Percentiles rank a stretch among this genome's conserved stretches.
These are phyloP conservation scores for Drosophila yooni DNA, from an alignment of 2,888 invertebrate species.

Conservation along the genomic window DNA sequence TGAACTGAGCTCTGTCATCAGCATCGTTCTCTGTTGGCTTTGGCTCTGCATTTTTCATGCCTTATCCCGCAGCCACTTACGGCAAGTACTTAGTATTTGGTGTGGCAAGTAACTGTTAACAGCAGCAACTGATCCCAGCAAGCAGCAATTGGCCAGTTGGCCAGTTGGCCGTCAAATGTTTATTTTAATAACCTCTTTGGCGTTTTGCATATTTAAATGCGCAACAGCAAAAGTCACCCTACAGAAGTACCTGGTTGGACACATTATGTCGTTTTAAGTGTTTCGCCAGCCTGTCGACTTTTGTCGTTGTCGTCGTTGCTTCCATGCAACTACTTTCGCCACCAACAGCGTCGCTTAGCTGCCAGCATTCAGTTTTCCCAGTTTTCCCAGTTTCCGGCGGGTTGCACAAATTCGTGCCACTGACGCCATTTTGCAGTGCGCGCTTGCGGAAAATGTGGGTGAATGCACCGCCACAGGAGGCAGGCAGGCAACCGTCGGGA, in stretches of 20 bases:
- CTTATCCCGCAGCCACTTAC: conserved; percentile 24
- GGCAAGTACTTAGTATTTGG: conserved; percentile 30
- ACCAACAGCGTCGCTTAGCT: conserved; percentile 11
- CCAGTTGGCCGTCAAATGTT: conserved; percentile 46
- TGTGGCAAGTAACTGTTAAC: conserved; percentile 72
- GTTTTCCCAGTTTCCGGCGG: conserved; percentile 14
- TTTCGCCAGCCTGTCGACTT: conserved; percentile 61
- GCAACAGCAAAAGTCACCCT: conserved; percentile 36
- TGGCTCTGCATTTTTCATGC: conserved; percentile 20
- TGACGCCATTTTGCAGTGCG: conserved; percentile 68
- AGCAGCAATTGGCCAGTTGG: conserved; percentile 23
- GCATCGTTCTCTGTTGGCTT: conserved; percentile 1
- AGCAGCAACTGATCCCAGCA: conserved; percentile 41
- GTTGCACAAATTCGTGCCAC: conserved; percentile 53
- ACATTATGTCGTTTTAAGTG: conserved; percentile 66
- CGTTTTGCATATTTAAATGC: conserved; percentile 51
- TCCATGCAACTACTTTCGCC: conserved; percentile 8
- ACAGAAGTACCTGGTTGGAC: conserved; percentile 23
- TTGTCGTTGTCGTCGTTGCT: conserved; percentile 48
- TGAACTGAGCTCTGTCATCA: background rate
- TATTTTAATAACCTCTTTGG: conserved; percentile 57
- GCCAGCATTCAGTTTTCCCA: conserved; percentile 14
- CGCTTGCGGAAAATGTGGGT: conserved; percentile 69
- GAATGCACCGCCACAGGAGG: conserved; percentile 66
- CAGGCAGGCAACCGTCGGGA: conserved; percentile 22